Evolutionary conservation across 37 sponge, comb jelly and placozoan genomes (phyloP).

Genomic region (Axinella damicornis): DNA sequence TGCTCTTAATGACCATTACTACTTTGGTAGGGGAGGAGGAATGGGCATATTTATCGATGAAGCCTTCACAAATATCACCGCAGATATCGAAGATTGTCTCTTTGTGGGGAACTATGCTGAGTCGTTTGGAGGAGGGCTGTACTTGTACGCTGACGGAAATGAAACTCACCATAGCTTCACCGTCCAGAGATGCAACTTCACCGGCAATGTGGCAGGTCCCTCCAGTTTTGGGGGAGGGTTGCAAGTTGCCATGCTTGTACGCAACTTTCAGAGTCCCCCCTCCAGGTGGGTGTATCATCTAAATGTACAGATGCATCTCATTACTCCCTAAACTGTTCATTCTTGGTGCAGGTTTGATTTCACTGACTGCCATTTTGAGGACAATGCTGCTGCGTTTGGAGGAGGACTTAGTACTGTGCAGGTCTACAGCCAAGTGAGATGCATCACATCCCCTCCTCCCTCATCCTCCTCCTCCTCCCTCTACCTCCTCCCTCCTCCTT

Average conservation of each 20-base stretch:
- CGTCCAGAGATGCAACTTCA: slow-evolving; percentile 20
- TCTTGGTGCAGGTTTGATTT: too few species aligned
- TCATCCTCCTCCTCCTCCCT: too few species aligned
- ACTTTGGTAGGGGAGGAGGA: slow-evolving; percentile 66
- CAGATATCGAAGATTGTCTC: neutral
- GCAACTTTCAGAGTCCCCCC: neutral
- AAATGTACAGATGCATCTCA: too few species aligned
- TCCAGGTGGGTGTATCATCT: too few species aligned
- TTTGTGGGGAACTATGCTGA: slow-evolving; percentile 58
- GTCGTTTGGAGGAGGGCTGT: slow-evolving; percentile 54
- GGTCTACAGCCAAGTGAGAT: slow-evolving; percentile 16
- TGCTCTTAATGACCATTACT: slow-evolving; percentile 27
- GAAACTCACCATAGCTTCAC: slow-evolving; percentile 17
- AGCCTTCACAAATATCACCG: neutral
- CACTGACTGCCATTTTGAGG: slow-evolving; percentile 30
- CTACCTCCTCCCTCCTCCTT: too few species aligned
- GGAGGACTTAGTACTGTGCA: slow-evolving; percentile 47
- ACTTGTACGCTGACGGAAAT: slow-evolving; percentile 18
- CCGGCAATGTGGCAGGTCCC: slow-evolving; percentile 3
- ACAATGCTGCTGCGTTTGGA: slow-evolving; percentile 36
- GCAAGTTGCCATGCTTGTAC: slow-evolving; percentile 23
- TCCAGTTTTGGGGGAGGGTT: slow-evolving; percentile 48
- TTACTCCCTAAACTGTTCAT: too few species aligned
- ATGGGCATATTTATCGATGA: slow-evolving; percentile 37
- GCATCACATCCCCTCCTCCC: too few species aligned